Evolutionary conservation across 1,140 invertebrate genomes (phyloP), one percentile per base, ranked within the genome.

Genomic region (Elymnias hypermnestra): DNA sequence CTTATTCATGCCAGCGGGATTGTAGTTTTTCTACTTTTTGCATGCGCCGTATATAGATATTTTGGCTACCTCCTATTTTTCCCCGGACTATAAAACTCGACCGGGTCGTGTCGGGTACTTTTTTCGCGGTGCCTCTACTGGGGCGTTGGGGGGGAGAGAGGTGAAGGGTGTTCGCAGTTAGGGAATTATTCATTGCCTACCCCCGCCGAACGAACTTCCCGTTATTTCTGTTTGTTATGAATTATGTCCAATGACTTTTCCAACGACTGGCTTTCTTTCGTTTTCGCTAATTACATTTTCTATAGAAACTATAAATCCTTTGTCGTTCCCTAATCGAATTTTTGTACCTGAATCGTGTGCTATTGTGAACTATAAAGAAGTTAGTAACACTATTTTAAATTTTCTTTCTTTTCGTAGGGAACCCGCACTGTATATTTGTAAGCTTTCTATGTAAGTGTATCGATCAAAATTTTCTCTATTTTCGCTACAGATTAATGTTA

Each of bases 191-290:
- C 78, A 84, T 84, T 79, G 81, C 77, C 78, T 75, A 77, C 81
- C 78, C 75, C 57, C 75, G 64, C 75, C 72, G 67, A 76, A 81
- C 72, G 59, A 71, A 72, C 73, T 81, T 81, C 72, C 72, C 73
- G 76, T 83, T 83, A 83, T 81, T 84, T 81, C 68, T 83, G 73
- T 83, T 85, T 81, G 78, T 79, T 85, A 83, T 85, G 75, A 85
- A 83, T 82, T 82, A 85, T 83, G 70, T 76, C 70, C 71, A 78
- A 82, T 81, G 72, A 83, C 73, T 81, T 84, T 82, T 76, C 72
- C 72, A 69, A 70, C 72, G 68, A 65, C 65, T 66, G 70, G 66
- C 54, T 79, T 81, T 78, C 77, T 79, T 84, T 82, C 76, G 68
- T 63, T 77, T 77, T 74, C 71, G 71, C 75, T 84, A 84, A 84